Conservation (phyloP, 2,113 vertebrate genomes). For the Coregonus clupeaformis region DNA sequence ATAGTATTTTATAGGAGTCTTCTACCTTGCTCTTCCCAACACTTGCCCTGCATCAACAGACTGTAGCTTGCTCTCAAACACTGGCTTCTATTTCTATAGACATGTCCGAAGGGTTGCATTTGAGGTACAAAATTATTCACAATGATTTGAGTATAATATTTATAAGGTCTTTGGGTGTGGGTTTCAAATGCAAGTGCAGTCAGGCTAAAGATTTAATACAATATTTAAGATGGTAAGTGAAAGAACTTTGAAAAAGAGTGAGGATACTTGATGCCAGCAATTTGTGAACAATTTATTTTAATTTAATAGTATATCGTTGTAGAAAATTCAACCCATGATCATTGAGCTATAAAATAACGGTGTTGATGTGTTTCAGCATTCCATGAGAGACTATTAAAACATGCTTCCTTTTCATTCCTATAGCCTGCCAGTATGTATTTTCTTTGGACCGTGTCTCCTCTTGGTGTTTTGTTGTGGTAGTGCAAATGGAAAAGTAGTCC, state of each 20-base stretch:
- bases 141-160: no score
- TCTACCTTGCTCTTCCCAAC: conserved; percentile 8
- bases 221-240: background rate
- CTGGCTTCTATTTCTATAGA: conserved; percentile 1
- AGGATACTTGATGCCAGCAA: conserved; percentile 27
- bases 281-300: conserved; percentile 38
- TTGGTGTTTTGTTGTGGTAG: background rate
- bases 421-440: background rate
- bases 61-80: conserved; percentile 7
- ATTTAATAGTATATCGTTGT: conserved; percentile 48
- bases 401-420: conserved; percentile 21
- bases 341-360: no score
- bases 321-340: conserved; percentile 25
- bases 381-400: conserved; percentile 51
- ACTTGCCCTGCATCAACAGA: background rate
- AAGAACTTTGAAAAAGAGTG: background rate
- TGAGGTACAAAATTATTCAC: background rate
- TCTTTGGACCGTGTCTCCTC: no score
- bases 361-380: conserved; percentile 42
- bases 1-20: conserved; percentile 6
- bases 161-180: background rate
- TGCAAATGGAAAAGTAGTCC: background rate
- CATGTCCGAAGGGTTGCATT: background rate
- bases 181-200: background rate
- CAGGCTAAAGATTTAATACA: background rate